These are phyloP conservation scores for Gobiocypris rarus DNA, from an alignment of 2,113 vertebrate species.

Conservation along the genomic window DNA sequence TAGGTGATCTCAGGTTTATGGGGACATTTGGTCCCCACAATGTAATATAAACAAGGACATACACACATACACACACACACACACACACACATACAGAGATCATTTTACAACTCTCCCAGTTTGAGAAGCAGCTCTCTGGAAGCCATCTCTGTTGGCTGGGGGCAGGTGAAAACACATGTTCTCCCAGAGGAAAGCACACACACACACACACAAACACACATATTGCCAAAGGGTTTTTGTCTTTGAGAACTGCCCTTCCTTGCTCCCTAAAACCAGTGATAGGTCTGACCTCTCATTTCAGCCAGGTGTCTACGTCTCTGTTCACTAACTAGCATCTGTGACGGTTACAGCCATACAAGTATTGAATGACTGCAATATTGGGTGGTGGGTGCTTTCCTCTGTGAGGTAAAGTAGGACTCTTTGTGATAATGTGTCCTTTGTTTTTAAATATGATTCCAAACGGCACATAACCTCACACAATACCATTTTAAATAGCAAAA, in stretches of 20 bases:
- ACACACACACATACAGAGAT: conserved; percentile 30
- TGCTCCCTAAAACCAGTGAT: conserved; percentile 13
- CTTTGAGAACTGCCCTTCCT: conserved; percentile 37
- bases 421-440: neutral
- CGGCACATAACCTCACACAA: neutral
- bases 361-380: neutral
- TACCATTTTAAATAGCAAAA: neutral
- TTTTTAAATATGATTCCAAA: conserved; percentile 4
- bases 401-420: neutral
- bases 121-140: conserved; percentile 45
- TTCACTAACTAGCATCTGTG: conserved; percentile 36
- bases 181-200: conserved; percentile 39
- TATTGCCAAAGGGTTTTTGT: conserved; percentile 41
- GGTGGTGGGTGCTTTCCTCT: neutral
- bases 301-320: conserved; percentile 27
- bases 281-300: conserved; percentile 28
- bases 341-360: neutral
- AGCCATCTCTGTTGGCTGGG: conserved; percentile 42
- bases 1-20: too few species aligned
- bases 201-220: conserved; percentile 46
- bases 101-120: conserved; percentile 46
- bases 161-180: conserved; percentile 55
- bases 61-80: conserved; percentile 5
- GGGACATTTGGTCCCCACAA: too few species aligned
- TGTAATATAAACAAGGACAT: too few species aligned